These are phyloP conservation scores for Euura saliciscinereae DNA, from an alignment of 1,140 invertebrate species.

Conservation along the genomic window DNA sequence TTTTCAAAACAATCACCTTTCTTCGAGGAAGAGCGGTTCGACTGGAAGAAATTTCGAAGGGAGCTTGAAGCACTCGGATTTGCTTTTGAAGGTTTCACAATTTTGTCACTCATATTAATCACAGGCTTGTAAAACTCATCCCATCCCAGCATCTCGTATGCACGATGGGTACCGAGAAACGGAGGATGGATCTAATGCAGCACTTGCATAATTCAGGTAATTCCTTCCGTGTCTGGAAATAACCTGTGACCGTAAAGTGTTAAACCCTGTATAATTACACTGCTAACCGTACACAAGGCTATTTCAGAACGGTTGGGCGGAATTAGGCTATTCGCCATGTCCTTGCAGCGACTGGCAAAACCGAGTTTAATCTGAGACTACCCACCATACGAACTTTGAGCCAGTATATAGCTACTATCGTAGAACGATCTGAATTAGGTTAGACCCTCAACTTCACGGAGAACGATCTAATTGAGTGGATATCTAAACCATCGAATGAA, in stretches of 20 bases:
- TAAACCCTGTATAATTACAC: conserved; percentile 5
- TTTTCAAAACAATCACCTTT: background rate
- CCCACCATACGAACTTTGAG: background rate
- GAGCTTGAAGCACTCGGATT: background rate
- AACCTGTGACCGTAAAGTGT: background rate
- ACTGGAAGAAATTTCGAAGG: background rate
- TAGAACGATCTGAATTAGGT: background rate
- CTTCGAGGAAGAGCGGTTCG: background rate
- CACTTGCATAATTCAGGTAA: background rate
- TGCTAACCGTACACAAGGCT: background rate
- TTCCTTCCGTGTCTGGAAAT: background rate
- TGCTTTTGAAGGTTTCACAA: too few relatives aligned
- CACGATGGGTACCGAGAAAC: too few relatives aligned
- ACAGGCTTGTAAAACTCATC: too few relatives aligned
- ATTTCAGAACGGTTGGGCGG: background rate
- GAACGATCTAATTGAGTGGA: background rate
- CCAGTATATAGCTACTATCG: background rate
- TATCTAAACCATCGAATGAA: background rate
- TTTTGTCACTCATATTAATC: too few relatives aligned
- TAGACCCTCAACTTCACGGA: background rate
- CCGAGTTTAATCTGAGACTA: conserved; percentile 2
- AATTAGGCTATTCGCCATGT: conserved; percentile 1
- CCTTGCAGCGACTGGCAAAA: background rate
- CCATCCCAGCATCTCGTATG: too few relatives aligned
- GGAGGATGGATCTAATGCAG: background rate